A percentile compares a stretch with the other conserved stretches of the same genome.
These are phyloP conservation scores for Hyperoplus immaculatus DNA, from an alignment of 2,797 vertebrate species.

Conservation along the genomic window DNA sequence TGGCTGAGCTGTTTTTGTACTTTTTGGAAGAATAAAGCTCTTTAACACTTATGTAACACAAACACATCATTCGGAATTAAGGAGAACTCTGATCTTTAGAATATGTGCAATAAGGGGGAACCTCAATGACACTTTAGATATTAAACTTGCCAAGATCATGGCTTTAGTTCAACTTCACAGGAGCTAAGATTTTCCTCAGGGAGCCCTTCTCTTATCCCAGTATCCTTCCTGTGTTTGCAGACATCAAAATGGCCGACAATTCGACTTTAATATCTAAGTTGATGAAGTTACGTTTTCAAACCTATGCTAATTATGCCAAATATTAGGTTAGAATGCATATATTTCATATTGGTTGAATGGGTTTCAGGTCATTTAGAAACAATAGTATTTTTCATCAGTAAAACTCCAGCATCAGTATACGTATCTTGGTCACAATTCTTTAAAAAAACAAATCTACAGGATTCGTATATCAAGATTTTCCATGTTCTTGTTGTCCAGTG, in stretches of 20 bases:
- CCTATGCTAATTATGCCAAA: not conserved
- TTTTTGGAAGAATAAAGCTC: slow-evolving; percentile 59
- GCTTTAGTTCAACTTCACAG: slow-evolving; percentile 5
- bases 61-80: slow-evolving; percentile 31
- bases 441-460: not conserved
- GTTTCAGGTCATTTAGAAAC: not conserved
- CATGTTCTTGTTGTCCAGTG: not conserved
- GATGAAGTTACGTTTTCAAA: slow-evolving; percentile 1
- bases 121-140: not conserved
- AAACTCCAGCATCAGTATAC: not conserved
- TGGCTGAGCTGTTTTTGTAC: slow-evolving; percentile 75
- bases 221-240: not conserved
- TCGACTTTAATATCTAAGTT: not conserved
- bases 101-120: slow-evolving; percentile 8
- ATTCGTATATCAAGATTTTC: not conserved
- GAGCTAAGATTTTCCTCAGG: slow-evolving; percentile 24
- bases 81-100: slow-evolving; percentile 38
- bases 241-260: not conserved
- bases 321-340: not conserved
- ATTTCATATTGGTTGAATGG: not conserved
- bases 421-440: not conserved
- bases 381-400: not conserved
- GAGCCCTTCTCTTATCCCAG: slow-evolving; percentile 4
- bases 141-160: not conserved
- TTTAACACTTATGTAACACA: slow-evolving; percentile 75